A percentile compares a stretch with the other conserved stretches of the same genome.
Evolutionary conservation across 2,888 invertebrate genomes (phyloP).

Genomic region (Tenthredo livida): DNA sequence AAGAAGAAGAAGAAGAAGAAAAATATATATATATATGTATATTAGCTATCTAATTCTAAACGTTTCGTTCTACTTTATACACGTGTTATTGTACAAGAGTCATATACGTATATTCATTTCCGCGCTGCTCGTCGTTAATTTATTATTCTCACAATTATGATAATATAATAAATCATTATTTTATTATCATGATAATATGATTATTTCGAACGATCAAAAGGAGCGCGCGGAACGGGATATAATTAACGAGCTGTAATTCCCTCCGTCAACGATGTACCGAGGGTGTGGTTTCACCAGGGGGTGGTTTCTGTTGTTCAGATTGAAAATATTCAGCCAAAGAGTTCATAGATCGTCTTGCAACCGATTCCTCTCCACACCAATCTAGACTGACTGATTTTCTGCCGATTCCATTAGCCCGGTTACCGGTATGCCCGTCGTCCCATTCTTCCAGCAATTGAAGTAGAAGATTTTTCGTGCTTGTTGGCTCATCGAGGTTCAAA

Average conservation of each 20-base stretch:
- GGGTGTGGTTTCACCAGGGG: slow-evolving; percentile 54
- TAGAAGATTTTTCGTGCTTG: slow-evolving; percentile 87
- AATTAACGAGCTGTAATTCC: not conserved
- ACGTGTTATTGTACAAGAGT: slow-evolving; percentile 20
- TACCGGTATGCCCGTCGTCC: slow-evolving; percentile 82
- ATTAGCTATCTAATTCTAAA: slow-evolving; percentile 1
- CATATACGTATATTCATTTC: slow-evolving; percentile 1
- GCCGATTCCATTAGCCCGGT: slow-evolving; percentile 79
- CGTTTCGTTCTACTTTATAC: slow-evolving; percentile 21
- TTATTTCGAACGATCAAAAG: not conserved
- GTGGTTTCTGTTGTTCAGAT: slow-evolving; percentile 73
- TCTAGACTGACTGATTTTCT: slow-evolving; percentile 87
- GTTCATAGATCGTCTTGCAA: slow-evolving; percentile 89
- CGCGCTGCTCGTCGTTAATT: slow-evolving; percentile 34
- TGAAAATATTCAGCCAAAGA: slow-evolving; percentile 91
- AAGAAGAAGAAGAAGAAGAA: not conserved
- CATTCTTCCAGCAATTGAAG: slow-evolving; percentile 88
- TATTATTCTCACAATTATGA: not conserved
- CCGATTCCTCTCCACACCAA: slow-evolving; percentile 86
- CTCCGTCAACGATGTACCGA: slow-evolving; percentile 64
- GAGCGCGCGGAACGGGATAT: slow-evolving; percentile 17
- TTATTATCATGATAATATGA: not conserved
- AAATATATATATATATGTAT: not conserved
- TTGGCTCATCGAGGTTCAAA: slow-evolving; percentile 73
- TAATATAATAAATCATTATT: not conserved